Conservation (phyloP, 1,140 invertebrate species). For the Sycophaga agraensis region DNA sequence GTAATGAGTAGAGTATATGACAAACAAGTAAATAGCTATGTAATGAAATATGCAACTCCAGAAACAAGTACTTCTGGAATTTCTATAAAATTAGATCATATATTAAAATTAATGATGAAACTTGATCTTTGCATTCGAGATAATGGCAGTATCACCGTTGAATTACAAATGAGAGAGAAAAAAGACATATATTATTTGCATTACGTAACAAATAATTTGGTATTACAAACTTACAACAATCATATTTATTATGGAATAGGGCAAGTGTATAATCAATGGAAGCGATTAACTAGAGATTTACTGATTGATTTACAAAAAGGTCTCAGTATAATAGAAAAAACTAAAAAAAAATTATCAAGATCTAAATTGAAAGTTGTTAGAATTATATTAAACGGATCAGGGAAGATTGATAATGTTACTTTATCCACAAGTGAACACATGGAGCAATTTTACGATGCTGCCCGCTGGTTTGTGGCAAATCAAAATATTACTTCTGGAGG, state of each 20-base stretch:
- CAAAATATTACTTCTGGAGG: conserved; percentile 82
- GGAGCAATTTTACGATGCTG: conserved; percentile 88
- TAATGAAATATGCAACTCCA: conserved; percentile 72
- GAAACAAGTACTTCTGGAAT: conserved; percentile 72
- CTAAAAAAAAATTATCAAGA: conserved; percentile 70
- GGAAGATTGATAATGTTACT: conserved; percentile 80
- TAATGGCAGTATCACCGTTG: conserved; percentile 80
- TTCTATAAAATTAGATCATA: conserved; percentile 70
- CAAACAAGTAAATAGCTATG: conserved; percentile 58
- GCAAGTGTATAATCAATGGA: conserved; percentile 69
- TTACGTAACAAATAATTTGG: conserved; percentile 75
- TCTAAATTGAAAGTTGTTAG: conserved; percentile 75
- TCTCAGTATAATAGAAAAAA: conserved; percentile 65
- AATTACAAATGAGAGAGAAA: conserved; percentile 75
- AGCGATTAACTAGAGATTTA: conserved; percentile 81
- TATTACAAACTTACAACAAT: conserved; percentile 72
- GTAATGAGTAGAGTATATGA: conserved; percentile 66
- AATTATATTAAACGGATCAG: conserved; percentile 73
- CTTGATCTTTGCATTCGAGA: conserved; percentile 71
- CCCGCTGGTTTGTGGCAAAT: conserved; percentile 88
- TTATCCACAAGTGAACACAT: conserved; percentile 82
- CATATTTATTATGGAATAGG: conserved; percentile 88
- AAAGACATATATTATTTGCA: conserved; percentile 78
- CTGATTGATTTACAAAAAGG: conserved; percentile 91
- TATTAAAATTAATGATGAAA: conserved; percentile 75